Conservation (phyloP, 2,888 invertebrate genomes). For the Eurois occulta region DNA sequence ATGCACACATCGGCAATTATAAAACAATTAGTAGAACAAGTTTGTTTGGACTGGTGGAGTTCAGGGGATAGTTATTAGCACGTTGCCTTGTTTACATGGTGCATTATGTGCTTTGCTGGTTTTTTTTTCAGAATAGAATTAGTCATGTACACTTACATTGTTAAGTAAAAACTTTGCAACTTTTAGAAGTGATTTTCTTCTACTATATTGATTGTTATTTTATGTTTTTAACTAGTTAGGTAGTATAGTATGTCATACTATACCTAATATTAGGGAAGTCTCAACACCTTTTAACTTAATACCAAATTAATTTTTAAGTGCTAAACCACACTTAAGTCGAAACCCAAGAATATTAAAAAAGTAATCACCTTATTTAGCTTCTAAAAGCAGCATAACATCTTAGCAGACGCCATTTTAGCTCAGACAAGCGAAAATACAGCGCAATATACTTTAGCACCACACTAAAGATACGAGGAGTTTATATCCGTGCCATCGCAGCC, state of each 20-base stretch:
- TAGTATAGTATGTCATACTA: too few relatives aligned
- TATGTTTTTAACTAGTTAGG: neutral
- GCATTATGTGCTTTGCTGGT: conserved; percentile 10
- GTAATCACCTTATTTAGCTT: conserved; percentile 50
- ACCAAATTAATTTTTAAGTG: conserved; percentile 1
- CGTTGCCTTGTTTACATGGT: conserved; percentile 52
- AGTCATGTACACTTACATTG: neutral
- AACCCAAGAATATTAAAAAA: conserved; percentile 18
- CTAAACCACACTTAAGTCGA: neutral
- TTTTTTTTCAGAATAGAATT: neutral
- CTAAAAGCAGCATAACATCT: conserved; percentile 55
- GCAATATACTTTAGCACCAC: conserved; percentile 61
- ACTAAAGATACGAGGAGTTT: conserved; percentile 64
- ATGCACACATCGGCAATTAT: conserved; percentile 61
- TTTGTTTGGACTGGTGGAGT: conserved; percentile 55
- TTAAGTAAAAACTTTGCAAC: neutral
- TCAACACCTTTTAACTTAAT: neutral
- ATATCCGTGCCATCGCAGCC: conserved; percentile 51
- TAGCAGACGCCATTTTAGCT: conserved; percentile 54
- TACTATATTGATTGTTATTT: neutral
- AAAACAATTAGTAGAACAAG: conserved; percentile 58
- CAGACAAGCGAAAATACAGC: conserved; percentile 61
- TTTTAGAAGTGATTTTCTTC: neutral
- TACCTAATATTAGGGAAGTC: too few relatives aligned
- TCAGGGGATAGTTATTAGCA: conserved; percentile 64